Base-by-base conservation (phyloP, 1,140 invertebrate species). In the Papilio aristodemus region DNA sequence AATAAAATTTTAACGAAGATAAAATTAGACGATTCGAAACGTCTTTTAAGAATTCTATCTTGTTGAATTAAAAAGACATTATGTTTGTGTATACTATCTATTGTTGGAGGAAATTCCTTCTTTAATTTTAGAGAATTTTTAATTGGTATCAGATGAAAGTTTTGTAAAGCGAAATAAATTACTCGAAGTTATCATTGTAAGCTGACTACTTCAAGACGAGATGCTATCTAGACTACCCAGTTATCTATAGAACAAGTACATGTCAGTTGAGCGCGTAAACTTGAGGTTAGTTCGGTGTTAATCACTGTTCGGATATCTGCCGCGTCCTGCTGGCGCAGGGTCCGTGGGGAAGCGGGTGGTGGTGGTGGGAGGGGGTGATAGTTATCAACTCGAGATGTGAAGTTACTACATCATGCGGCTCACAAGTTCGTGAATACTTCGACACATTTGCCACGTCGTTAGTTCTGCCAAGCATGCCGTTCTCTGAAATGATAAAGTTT, bases 371-470 rank as follows among this genome's bases (percentile, higher is more conserved):
- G 6, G 2, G 27, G 2, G 27, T 19, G 19, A 8, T 19, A 11
- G 46, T 25, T 54, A 54, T 54, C 19, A 32, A 32, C 27, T 32
- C 6, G 27, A 32, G 27, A 32, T 32, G 27, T 32, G 6, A 32
- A 54, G 9, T 54, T 54, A 22, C 46, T 54, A 54, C 46, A 22
- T 22, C 46, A 54, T 54, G 11, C n/a, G 22, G 46, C 19, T 17
- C n/a, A 1, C 19, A 22, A 54, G 17, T 54, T 54, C n/a, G 9
- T 54, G 46, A 54, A 25, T 22, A 54, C 46, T 54, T 22, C 46
- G 46, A 25, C 46, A 54, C 46, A 54, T 54, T 54, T 54, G 46
- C 46, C 46, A 54, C 46, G 5, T 54, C 46, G 46, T 54, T 54
- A 54, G 22, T 54, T 54, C 19, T 22, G 46, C 46, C 46, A 19